Evolutionary conservation across 2,888 invertebrate genomes (phyloP), one percentile per base, ranked within the genome.

Genomic region (Orchestes rusci): DNA sequence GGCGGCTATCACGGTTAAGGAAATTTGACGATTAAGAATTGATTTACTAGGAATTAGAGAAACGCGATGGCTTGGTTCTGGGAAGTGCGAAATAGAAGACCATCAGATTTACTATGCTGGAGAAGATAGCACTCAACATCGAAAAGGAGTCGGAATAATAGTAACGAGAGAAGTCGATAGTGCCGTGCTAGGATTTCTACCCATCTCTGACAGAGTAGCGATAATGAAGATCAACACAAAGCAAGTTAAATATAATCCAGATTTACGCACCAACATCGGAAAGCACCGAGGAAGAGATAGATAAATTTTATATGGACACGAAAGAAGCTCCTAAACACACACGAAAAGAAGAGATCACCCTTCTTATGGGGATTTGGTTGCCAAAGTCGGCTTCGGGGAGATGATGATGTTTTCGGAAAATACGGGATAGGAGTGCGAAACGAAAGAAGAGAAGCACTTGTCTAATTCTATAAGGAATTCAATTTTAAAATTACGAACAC

Each of bases 231-330:
- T 30, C 30, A 30, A 30, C 23, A 8, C 23, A 23, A 23, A 23
- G 23, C 23, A 31, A 31, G 12, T 12, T 31, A 31, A 31, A 5
- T 31, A 31, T 31, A 31, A 31, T 31, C 31, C 31, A 31, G 31
- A 31, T 12, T 12, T 31, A 31, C 31, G 31, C 31, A 31, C 31
- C 31, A 31, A 31, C 31, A 12, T 31, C 12, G n/a, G 31, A 31
- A 2, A 31, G 31, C 31, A 31, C 31, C 31, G 31, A 31, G 31
- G 31, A 3, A 2, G 31, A 31, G 12, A 31, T 31, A 2, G 31
- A 31, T 31, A 31, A 13, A 2, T 31, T 31, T 15, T 12, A 31
- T 31, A 31, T 31, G 31, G 13, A 31, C 31, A 2, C 31, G 31
- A 31, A 3, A 12, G 31, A 31, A 31, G 31, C 31, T 31, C 31